phyloP scores from a whole-genome alignment of 2,888 invertebrate genomes.

The Malacosoma neustria region DNA sequence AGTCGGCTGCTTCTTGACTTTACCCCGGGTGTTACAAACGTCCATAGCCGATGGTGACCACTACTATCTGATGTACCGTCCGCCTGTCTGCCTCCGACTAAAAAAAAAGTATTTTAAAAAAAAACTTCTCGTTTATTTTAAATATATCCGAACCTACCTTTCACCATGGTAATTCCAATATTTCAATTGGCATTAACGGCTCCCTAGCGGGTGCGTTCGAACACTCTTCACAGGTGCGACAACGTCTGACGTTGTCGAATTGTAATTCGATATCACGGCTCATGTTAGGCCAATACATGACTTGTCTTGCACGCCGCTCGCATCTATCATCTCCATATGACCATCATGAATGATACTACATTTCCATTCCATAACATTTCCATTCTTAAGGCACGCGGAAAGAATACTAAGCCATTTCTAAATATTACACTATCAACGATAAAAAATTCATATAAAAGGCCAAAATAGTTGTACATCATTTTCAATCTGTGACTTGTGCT shows the following conservation, averaged over 20 bases:
- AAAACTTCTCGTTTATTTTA: slow-evolving; percentile 9
- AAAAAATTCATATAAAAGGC: no score
- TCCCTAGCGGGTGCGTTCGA: slow-evolving; percentile 3
- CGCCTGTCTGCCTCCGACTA: slow-evolving; percentile 1
- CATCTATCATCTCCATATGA: slow-evolving; percentile 4
- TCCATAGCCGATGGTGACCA: not conserved
- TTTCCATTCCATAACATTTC: no score
- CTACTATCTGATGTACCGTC: not conserved
- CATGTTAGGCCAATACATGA: slow-evolving; percentile 6
- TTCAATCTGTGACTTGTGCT: no score
- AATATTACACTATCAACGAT: no score
- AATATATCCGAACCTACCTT: slow-evolving; percentile 13
- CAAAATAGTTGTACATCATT: no score
- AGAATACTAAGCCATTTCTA: slow-evolving; percentile 2
- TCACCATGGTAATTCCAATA: slow-evolving; percentile 10
- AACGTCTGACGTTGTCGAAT: slow-evolving; percentile 1
- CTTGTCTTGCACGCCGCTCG: slow-evolving; percentile 4
- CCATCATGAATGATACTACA: slow-evolving; percentile 1
- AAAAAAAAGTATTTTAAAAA: slow-evolving; percentile 9
- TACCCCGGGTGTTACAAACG: not conserved
- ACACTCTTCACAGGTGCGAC: slow-evolving; percentile 2
- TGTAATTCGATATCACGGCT: slow-evolving; percentile 2
- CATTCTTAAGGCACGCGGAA: slow-evolving; percentile 1
- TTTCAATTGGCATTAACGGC: slow-evolving; percentile 5
- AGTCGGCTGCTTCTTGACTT: not conserved